Evolutionary conservation across 2,888 invertebrate genomes (phyloP), one percentile per base, ranked within the genome.

Genomic region (Drosophila seclusa): DNA sequence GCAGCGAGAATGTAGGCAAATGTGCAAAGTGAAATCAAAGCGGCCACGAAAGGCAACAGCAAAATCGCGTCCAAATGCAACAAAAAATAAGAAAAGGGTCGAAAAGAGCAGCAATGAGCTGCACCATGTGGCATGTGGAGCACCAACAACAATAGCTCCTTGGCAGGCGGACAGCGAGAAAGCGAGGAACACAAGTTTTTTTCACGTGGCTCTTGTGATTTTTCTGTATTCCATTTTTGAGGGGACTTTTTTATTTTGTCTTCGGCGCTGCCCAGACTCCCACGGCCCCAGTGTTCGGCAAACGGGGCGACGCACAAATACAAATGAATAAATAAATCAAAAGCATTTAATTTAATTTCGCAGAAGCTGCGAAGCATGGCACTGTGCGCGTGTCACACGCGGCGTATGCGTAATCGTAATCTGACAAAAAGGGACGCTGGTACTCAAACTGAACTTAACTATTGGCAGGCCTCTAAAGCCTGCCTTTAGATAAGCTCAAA

Each of bases 271-370:
- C 7, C 27, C 10, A 18, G 29, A 27, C 27, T 40, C 61, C 45
- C 78, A 80, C 68, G 69, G 68, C 72, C 68, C 59, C 65, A 27
- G 63, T 70, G 69, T 40, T 66, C 29, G 42, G 7, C 24, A 24
- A 52, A 66, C 50, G 27, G 60, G 62, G 48, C 62, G 63, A 53
- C 80, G 65, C 63, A 42, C 80, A 80, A 76, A 55, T 58, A 62
- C 68, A 62, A 76, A 70, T 74, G 77, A 77, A 83, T 78, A 87
- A 87, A 85, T 89, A 89, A 85, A 87, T 85, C 85, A 89, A 89
- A 80, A 86, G 68, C 88, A 85, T 85, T 85, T 85, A 80, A 85
- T 85, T 85, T 80, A 62, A 77, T 87, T 87, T 85, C 59, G 67
- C 62, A 67, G 78, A 68, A 74, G 64, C 73, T 67, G 13, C 16